These are phyloP conservation scores for Picus viridis DNA, from an alignment of 2,797 vertebrate genomes.

Conservation along the genomic window DNA sequence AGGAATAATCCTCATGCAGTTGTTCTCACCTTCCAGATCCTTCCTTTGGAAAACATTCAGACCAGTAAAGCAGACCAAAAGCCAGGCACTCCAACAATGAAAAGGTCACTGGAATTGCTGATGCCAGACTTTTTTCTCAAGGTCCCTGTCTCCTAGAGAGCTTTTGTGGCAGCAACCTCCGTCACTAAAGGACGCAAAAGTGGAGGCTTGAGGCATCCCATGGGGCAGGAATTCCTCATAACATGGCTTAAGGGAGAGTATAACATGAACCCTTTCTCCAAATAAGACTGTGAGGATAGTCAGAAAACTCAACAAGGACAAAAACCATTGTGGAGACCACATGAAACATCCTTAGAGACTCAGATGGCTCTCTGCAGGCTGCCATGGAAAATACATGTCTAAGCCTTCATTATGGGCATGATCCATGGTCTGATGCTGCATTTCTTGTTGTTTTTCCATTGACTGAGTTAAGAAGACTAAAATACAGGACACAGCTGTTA, in stretches of 20 bases:
- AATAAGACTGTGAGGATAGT: constrained; percentile 9
- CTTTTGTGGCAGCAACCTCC: constrained; percentile 46
- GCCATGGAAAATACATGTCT: constrained; percentile 7
- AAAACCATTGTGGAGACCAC: background rate
- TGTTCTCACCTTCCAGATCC: background rate
- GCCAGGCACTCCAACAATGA: background rate
- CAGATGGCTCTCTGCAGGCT: background rate
- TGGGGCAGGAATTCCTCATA: constrained; percentile 36
- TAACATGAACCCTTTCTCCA: constrained; percentile 12
- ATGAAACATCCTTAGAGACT: constrained; percentile 31
- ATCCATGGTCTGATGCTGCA: background rate
- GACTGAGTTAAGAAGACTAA: background rate
- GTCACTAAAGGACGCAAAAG: constrained; percentile 33
- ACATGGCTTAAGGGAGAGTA: background rate
- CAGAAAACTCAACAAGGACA: constrained; percentile 23
- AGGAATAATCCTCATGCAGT: background rate
- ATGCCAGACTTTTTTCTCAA: constrained; percentile 42
- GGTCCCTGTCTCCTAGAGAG: constrained; percentile 37
- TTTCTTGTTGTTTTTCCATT: constrained; percentile 8
- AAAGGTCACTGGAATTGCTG: constrained; percentile 23
- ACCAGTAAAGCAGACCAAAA: background rate
- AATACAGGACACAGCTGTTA: background rate
- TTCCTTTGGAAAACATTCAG: background rate
- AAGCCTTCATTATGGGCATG: background rate
- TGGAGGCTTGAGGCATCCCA: constrained; percentile 35